Base-by-base conservation (phyloP, 2,888 invertebrate genomes). In the Gastrophysa polygoni region DNA sequence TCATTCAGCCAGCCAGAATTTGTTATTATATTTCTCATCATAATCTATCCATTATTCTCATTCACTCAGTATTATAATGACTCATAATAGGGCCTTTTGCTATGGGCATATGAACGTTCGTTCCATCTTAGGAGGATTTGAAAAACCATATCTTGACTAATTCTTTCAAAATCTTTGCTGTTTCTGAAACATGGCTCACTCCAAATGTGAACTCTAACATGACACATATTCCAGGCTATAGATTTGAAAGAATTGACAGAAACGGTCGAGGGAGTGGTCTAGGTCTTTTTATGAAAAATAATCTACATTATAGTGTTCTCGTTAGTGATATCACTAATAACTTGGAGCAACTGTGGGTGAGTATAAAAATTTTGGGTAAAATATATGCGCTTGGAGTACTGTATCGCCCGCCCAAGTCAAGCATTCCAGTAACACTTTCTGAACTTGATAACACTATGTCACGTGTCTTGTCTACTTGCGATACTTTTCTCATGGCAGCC, bases 331-430 rank as follows among this genome's bases (percentile, higher is more conserved):
- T 51, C 16, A 51, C 18, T 28, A 32, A 51, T 34, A 16, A 34
- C 11, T 18, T 51, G 8, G 51, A 51, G 28, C 51, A 51, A 17
- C 8, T 51, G 6, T 51, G 32, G 32, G 38, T 51, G 2, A 32
- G 34, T 6, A 16, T 20, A 18, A 46, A 28, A 46, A 47, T 29
- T 17, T 2, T 17, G 17, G 32, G 47, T 47, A 56, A 56, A 16
- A 43, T 1, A 21, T 47, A 56, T 56, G 47, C 29, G 1, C 16
- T 51, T 14, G 56, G 56, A 10, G 55, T 56, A 17, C 28, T 56
- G 17, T 56, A 46, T 29, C 46, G 47, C 6, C 56, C 56, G 16
- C 46, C 56, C n/a, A 47, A 29, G 29, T 46, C 56, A 8, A 56
- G 14, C 11, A 46, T 56, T 11, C n/a, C 46, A 38, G 18, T 18